Evolutionary conservation across 2,797 vertebrate genomes (phyloP).

Genomic region (Artibeus jamaicensis): DNA sequence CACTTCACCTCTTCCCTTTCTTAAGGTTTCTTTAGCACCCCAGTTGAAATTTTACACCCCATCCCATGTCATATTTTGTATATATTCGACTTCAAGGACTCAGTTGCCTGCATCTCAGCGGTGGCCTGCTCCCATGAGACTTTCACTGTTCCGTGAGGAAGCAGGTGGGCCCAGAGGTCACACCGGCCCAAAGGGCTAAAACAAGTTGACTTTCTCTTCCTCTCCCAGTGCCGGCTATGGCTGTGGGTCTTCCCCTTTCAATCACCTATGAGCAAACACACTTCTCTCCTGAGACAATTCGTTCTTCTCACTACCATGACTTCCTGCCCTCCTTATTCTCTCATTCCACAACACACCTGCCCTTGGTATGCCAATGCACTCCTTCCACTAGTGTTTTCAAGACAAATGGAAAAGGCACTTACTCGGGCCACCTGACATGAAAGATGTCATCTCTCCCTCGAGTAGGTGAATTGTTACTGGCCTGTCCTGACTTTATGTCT

Average conservation of each 20-base stretch:
- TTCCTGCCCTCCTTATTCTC: neutral
- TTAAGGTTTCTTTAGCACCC: neutral
- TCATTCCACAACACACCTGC: neutral
- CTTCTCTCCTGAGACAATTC: neutral
- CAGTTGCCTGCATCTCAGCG: neutral
- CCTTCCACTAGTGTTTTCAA: neutral
- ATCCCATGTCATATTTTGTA: neutral
- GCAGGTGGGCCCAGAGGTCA: no score
- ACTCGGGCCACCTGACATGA: neutral
- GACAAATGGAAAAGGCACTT: neutral
- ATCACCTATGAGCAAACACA: neutral
- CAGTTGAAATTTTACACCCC: neutral
- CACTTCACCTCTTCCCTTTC: neutral
- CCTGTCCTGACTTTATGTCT: neutral
- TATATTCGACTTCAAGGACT: neutral
- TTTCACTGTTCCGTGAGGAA: neutral
- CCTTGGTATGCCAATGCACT: neutral
- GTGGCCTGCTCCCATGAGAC: neutral
- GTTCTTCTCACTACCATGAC: neutral
- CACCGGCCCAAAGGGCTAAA: neutral
- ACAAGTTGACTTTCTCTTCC: neutral
- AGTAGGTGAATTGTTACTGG: neutral
- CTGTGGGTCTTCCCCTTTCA: neutral
- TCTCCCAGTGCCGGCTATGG: neutral
- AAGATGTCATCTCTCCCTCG: neutral